These are phyloP conservation scores for Hexactinellida sp. DNA, from an alignment of 37 sponge, comb jelly and placozoan genomes.

Conservation along the genomic window DNA sequence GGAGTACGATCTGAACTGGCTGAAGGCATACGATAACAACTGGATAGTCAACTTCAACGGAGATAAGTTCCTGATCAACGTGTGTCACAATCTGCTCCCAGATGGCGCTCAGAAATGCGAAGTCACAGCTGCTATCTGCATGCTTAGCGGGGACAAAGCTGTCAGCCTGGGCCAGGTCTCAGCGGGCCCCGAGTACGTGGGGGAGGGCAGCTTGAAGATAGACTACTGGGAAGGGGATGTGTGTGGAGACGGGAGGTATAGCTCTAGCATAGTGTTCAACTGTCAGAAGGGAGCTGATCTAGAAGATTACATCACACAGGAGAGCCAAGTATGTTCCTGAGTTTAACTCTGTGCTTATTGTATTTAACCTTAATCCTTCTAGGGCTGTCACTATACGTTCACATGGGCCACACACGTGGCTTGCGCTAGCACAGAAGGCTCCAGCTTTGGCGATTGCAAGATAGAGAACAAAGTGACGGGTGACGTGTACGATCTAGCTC, in stretches of 20 bases:
- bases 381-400: background rate
- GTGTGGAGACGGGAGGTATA: background rate
- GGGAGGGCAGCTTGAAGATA: background rate
- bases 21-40: constrained; percentile 3
- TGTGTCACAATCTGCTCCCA: constrained; percentile 7
- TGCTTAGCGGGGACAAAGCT: background rate
- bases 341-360: background rate
- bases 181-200: background rate
- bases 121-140: background rate
- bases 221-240: background rate
- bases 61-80: background rate
- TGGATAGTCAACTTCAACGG: background rate
- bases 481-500: background rate
- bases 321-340: background rate
- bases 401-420: background rate
- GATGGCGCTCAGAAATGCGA: background rate
- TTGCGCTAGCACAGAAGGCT: background rate
- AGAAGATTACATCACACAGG: background rate
- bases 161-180: background rate
- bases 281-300: background rate
- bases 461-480: background rate
- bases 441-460: background rate
- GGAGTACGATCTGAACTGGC: background rate
- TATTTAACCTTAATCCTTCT: background rate
- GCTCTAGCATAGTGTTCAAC: background rate